Conservation (phyloP, 2,797 vertebrate genomes). For the Sebastes baramenuke region DNA sequence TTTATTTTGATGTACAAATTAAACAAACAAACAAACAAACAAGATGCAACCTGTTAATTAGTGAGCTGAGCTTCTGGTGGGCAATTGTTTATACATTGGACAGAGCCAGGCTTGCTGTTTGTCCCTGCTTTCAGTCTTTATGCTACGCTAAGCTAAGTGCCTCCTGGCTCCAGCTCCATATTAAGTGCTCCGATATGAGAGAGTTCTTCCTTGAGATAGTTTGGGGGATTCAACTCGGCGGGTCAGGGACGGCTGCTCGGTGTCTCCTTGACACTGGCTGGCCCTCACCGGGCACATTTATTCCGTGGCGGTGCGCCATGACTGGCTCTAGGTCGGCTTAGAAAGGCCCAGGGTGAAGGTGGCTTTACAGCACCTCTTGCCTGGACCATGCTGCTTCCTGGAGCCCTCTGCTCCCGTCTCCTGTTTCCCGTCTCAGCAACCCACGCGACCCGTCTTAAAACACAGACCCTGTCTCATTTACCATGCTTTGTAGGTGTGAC, state of each 20-base stretch:
- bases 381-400: background rate
- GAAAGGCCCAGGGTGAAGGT: background rate
- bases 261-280: background rate
- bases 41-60: background rate
- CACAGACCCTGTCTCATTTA: too few relatives aligned
- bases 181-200: background rate
- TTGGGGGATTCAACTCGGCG: too few relatives aligned
- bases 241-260: too few relatives aligned
- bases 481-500: background rate
- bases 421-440: too few relatives aligned
- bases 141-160: background rate
- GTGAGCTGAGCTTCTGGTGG: background rate
- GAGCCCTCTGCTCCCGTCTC: too few relatives aligned
- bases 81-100: background rate
- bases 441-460: too few relatives aligned
- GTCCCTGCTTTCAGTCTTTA: background rate
- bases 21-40: too few relatives aligned
- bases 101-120: background rate
- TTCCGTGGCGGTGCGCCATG: background rate
- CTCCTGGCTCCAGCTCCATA: background rate
- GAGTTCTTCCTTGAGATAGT: background rate
- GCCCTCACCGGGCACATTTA: background rate
- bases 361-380: background rate
- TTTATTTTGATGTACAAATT: too few relatives aligned
- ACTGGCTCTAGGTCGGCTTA: background rate